Conservation (phyloP, 2,888 invertebrate species). For the Eristalis intricaria region DNA sequence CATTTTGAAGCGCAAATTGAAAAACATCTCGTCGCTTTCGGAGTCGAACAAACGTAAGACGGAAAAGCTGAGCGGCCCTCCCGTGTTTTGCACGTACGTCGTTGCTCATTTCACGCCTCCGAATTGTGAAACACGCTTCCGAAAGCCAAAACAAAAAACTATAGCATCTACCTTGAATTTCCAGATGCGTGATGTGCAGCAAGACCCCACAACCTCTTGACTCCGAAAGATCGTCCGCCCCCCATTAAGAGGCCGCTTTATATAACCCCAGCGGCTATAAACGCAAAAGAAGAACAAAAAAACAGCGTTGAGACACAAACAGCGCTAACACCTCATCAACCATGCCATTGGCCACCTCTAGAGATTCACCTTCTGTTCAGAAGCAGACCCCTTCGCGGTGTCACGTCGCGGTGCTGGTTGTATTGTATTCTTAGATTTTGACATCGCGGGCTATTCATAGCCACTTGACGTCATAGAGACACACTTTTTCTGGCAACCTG, state of each 20-base stretch:
- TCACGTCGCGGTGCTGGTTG: slow-evolving; percentile 22
- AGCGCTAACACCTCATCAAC: slow-evolving; percentile 24
- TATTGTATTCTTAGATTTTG: slow-evolving; percentile 63
- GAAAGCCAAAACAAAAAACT: neutral
- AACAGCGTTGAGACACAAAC: slow-evolving; percentile 21
- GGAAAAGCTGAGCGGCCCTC: neutral
- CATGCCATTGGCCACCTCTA: slow-evolving; percentile 48
- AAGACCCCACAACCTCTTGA: neutral
- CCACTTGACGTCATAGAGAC: slow-evolving; percentile 65
- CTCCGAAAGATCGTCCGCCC: neutral
- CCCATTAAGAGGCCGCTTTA: slow-evolving; percentile 16
- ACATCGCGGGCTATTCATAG: slow-evolving; percentile 64
- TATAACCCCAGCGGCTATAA: slow-evolving; percentile 24
- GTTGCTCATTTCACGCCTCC: slow-evolving; percentile 19
- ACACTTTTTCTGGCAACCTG: slow-evolving; percentile 63
- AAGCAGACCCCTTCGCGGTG: slow-evolving; percentile 1
- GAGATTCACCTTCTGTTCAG: slow-evolving; percentile 40
- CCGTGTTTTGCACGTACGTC: neutral
- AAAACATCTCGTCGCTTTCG: neutral
- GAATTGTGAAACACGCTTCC: slow-evolving; percentile 8
- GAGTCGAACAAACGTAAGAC: neutral
- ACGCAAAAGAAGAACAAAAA: slow-evolving; percentile 16
- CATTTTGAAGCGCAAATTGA: neutral
- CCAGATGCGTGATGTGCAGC: slow-evolving; percentile 18
- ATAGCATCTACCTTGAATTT: neutral